These are phyloP conservation scores for Strigamia transsilvanica DNA, from an alignment of 2,888 invertebrate species.

Conservation along the genomic window DNA sequence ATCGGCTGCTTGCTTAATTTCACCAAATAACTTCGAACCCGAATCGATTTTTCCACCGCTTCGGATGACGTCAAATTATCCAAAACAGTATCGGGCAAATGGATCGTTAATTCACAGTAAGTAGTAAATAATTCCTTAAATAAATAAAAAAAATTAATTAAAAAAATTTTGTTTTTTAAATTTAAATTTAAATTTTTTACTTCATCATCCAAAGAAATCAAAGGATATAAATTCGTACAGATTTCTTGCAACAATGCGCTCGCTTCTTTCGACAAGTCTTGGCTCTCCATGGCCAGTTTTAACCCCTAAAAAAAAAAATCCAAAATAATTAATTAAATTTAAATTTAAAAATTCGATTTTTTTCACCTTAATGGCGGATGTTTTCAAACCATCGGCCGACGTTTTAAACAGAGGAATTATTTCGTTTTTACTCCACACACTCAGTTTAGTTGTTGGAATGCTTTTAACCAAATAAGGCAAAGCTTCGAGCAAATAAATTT, in stretches of 20 bases:
- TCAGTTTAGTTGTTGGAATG: constrained; percentile 1
- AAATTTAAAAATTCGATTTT: background rate
- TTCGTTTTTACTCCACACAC: background rate
- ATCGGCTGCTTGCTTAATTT: background rate
- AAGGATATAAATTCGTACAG: background rate
- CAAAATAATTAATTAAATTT: background rate
- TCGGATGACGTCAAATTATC: background rate
- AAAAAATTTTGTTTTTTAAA: background rate
- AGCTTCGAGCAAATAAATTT: background rate
- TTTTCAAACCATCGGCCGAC: background rate
- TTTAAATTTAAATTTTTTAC: background rate
- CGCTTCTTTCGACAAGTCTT: background rate
- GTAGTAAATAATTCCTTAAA: background rate
- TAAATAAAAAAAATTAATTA: background rate
- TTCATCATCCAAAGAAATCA: constrained; percentile 1
- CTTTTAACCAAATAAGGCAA: constrained; percentile 22
- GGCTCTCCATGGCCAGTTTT: background rate
- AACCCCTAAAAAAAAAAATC: background rate
- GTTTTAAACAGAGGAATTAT: background rate
- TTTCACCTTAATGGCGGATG: background rate
- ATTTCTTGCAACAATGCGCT: background rate
- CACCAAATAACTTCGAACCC: background rate
- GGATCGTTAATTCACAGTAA: background rate
- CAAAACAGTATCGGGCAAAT: background rate
- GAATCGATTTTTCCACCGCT: background rate